Evolutionary conservation across 2,888 invertebrate species (phyloP), one percentile per base, ranked within the genome.

Genomic region (Griposia aprilina): DNA sequence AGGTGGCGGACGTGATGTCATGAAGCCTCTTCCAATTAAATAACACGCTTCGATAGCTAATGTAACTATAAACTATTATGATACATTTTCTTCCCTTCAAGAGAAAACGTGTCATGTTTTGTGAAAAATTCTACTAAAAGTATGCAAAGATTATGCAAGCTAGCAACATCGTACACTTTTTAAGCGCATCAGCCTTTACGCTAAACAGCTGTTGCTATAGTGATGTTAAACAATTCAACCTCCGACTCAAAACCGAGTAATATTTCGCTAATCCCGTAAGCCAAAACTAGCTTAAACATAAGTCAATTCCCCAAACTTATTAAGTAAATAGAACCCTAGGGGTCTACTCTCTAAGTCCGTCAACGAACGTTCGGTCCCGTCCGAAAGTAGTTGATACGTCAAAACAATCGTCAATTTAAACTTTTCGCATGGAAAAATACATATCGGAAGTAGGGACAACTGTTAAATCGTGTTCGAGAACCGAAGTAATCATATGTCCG

Each of bases 241-340:
- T 36, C n/a, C 30, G n/a, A 69, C 6, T 62, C 23, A 45, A 74
- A 74, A 63, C 70, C 36, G 17, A 26, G 20, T 50, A 75, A 62
- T 52, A 59, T 59, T 13, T 59, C 20, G 26, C 11, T 76, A 83
- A 87, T 79, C 52, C 60, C 52, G 62, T 55, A 74, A 82, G 62
- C 74, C 60, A 36, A 60, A 86, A 52, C 59, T 15, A 63, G 36
- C 69, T 78, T 41, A 36, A 71, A 88, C 90, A 77, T 84, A 85
- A 89, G 90, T 89, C 85, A 70, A 75, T 70, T 86, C 85, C 90
- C 89, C 84, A 86, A 90, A 92, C 91, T 89, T 92, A 90, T 92
- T 91, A 91, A 91, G 80, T 86, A 90, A 92, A 91, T 87, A 92
- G 86, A 89, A 82, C 86, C 90, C 72, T 68, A 80, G 30, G 30